Evolutionary conservation across 2,888 invertebrate genomes (phyloP).

Genomic region (Hermodice carunculata): DNA sequence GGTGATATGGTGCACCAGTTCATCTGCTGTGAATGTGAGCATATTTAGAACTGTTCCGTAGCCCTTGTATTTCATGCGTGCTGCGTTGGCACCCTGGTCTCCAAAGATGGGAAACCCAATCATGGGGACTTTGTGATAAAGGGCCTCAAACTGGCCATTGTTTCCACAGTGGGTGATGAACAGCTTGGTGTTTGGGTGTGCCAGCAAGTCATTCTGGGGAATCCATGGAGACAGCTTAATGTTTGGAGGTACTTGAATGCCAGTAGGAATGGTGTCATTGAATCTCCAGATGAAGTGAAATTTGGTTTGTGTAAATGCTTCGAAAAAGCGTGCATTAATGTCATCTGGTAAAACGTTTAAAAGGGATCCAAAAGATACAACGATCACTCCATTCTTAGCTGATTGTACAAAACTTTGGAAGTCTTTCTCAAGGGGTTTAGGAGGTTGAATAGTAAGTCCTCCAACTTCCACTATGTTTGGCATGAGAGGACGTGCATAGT

Average conservation of each 20-base stretch:
- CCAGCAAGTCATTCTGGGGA: slow-evolving; percentile 49
- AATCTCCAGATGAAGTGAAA: slow-evolving; percentile 2
- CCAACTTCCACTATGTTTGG: slow-evolving; percentile 34
- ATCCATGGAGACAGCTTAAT: too few relatives aligned
- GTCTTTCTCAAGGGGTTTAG: slow-evolving; percentile 23
- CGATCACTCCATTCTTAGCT: slow-evolving; percentile 14
- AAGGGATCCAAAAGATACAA: slow-evolving; percentile 31
- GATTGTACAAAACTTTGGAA: slow-evolving; percentile 17
- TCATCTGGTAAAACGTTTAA: not conserved
- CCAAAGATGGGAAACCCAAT: slow-evolving; percentile 41
- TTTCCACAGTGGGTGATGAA: slow-evolving; percentile 50
- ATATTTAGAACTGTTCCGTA: slow-evolving; percentile 40
- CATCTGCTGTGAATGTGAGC: slow-evolving; percentile 20
- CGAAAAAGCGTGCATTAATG: not conserved
- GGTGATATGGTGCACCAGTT: slow-evolving; percentile 30
- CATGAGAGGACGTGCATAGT: slow-evolving; percentile 32
- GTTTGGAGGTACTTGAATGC: not conserved
- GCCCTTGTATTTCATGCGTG: slow-evolving; percentile 31
- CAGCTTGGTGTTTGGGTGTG: slow-evolving; percentile 40
- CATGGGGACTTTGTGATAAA: slow-evolving; percentile 49
- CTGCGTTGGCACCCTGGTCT: slow-evolving; percentile 41
- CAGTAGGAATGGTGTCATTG: slow-evolving; percentile 4
- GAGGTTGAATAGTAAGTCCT: slow-evolving; percentile 26
- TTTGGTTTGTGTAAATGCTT: slow-evolving; percentile 5
- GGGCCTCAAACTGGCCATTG: slow-evolving; percentile 43